Evolutionary conservation across 2,888 invertebrate species (phyloP).

Genomic region (Andrena trimmerana): DNA sequence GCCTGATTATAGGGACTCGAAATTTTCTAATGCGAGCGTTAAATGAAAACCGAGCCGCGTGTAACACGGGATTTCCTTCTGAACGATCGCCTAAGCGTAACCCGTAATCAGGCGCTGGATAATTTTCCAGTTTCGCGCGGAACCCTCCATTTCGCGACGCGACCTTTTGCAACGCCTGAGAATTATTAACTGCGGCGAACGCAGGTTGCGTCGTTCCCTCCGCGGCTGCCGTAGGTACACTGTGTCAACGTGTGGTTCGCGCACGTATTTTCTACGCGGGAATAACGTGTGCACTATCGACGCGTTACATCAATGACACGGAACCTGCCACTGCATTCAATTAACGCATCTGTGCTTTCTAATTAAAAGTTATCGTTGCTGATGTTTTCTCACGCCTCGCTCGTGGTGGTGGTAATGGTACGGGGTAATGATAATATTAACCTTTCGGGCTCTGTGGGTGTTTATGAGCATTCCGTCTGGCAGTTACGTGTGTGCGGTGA

Average conservation of each 20-base stretch:
- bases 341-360: too few species aligned
- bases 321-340: slow-evolving; percentile 11
- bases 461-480: too few species aligned
- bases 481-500: too few species aligned
- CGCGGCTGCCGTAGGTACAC: neutral
- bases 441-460: too few species aligned
- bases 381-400: too few species aligned
- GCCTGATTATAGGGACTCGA: slow-evolving; percentile 1
- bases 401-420: too few species aligned
- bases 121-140: slow-evolving; percentile 23
- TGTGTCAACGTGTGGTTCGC: neutral
- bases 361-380: too few species aligned
- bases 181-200: slow-evolving; percentile 19
- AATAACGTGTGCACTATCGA: slow-evolving; percentile 16
- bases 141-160: slow-evolving; percentile 19
- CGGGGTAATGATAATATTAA: too few species aligned
- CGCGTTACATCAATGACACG: slow-evolving; percentile 21
- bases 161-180: slow-evolving; percentile 13
- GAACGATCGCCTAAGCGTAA: slow-evolving; percentile 34
- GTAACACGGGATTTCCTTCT: slow-evolving; percentile 41
- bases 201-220: neutral
- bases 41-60: neutral
- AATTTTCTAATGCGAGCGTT: slow-evolving; percentile 30
- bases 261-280: neutral
- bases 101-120: slow-evolving; percentile 20